Conservation (phyloP, 2,113 vertebrate species). For the Gila orcuttii region DNA sequence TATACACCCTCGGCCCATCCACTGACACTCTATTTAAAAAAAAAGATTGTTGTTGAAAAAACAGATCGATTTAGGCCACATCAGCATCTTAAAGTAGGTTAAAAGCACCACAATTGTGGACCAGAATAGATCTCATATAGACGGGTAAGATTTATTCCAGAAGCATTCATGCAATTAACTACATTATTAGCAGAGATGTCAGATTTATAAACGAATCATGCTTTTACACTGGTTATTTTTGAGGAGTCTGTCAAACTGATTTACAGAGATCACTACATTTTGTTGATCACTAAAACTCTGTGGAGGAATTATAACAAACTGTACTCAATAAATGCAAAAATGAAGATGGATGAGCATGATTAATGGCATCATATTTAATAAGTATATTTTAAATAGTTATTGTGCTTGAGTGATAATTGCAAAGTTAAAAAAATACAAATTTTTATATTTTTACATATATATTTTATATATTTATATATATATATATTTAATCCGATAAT, state of each 20-base stretch:
- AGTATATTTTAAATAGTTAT: neutral
- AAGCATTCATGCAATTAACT: neutral
- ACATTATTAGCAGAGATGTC: neutral
- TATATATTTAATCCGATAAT: too few species aligned
- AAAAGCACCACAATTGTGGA: neutral
- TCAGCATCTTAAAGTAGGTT: neutral
- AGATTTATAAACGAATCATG: neutral
- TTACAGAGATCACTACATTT: neutral
- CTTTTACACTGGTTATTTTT: neutral
- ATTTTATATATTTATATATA: too few species aligned
- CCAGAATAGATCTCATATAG: neutral
- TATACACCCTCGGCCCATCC: neutral
- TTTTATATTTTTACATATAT: too few species aligned
- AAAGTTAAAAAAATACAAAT: neutral
- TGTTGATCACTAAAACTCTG: neutral
- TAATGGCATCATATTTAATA: neutral
- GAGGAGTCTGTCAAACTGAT: neutral
- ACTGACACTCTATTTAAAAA: neutral
- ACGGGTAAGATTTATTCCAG: too few species aligned
- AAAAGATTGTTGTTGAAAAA: neutral
- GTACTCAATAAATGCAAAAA: neutral
- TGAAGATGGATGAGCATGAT: neutral
- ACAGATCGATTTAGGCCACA: neutral
- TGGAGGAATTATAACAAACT: neutral
- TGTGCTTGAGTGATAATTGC: neutral